These are phyloP conservation scores for Aplysina aerophoba DNA, from an alignment of 37 sponge, comb jelly and placozoan genomes.

Conservation along the genomic window DNA sequence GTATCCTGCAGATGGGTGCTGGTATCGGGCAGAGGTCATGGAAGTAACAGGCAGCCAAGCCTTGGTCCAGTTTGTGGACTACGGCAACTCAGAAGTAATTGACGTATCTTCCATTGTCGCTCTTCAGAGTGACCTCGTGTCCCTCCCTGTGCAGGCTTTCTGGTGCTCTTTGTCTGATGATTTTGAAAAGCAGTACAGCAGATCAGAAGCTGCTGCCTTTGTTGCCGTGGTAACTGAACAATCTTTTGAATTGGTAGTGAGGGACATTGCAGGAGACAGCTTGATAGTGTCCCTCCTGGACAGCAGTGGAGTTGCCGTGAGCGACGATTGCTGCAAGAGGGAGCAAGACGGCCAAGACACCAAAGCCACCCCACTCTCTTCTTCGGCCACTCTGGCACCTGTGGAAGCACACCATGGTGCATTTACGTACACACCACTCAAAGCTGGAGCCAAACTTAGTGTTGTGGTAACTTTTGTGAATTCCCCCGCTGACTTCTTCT, in stretches of 20 bases:
- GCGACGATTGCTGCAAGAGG: too few species aligned
- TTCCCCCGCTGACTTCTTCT: slow-evolving; percentile 24
- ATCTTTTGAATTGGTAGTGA: slow-evolving; percentile 6
- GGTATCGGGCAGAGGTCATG: slow-evolving; percentile 45
- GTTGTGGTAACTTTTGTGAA: background rate
- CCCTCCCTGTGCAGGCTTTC: slow-evolving; percentile 68
- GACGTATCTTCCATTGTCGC: background rate
- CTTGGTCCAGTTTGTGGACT: slow-evolving; percentile 61
- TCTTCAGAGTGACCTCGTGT: slow-evolving; percentile 26
- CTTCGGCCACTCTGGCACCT: too few species aligned
- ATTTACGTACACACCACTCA: too few species aligned
- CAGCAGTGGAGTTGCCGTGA: background rate
- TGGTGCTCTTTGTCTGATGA: slow-evolving; percentile 56
- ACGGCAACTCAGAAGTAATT: slow-evolving; percentile 44
- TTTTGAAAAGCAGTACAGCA: slow-evolving; percentile 25
- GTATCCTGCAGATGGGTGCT: slow-evolving; percentile 27
- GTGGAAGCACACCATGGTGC: too few species aligned
- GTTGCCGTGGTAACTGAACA: slow-evolving; percentile 1
- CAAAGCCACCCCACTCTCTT: too few species aligned
- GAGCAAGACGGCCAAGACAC: too few species aligned
- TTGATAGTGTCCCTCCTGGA: slow-evolving; percentile 4
- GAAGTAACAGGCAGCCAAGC: background rate
- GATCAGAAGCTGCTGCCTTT: slow-evolving; percentile 21
- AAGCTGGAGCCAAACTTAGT: background rate
- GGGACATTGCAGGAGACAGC: background rate